Percentiles rank a stretch among this genome's conserved stretches.
These are phyloP conservation scores for Dufourea novaeangliae DNA, from an alignment of 1,140 invertebrate species.

Conservation along the genomic window DNA sequence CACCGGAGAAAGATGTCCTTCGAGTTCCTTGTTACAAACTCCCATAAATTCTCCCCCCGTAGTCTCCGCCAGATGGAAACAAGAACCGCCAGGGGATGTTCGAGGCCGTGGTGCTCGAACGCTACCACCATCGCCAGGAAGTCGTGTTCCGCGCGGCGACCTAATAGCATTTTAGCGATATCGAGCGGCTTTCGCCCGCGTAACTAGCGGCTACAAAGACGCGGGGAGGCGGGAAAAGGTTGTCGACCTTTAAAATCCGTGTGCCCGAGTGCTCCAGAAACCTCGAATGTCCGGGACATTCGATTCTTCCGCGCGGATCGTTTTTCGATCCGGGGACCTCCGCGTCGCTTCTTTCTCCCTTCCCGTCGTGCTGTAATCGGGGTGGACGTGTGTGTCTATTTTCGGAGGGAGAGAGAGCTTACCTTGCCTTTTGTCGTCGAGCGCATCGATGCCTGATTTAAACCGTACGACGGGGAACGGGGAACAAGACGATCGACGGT, in stretches of 20 bases:
- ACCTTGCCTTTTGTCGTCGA: slow-evolving; percentile 6
- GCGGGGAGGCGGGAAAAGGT: slow-evolving; percentile 50
- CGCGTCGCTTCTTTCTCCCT: background rate
- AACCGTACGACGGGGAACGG: background rate
- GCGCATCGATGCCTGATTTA: background rate
- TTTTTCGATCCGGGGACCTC: background rate
- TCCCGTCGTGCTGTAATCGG: too few species aligned
- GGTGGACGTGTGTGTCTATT: slow-evolving; percentile 21
- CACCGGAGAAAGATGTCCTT: background rate
- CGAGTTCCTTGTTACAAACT: background rate
- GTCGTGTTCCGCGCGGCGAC: slow-evolving; percentile 51
- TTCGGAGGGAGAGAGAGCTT: slow-evolving; percentile 4
- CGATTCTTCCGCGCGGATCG: background rate
- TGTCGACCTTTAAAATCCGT: slow-evolving; percentile 61
- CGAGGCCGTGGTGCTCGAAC: background rate
- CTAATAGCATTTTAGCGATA: slow-evolving; percentile 67
- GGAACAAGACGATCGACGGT: background rate
- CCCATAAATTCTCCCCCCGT: background rate
- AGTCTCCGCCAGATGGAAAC: background rate
- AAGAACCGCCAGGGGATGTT: background rate
- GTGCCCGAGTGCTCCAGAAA: slow-evolving; percentile 66
- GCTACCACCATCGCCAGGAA: slow-evolving; percentile 45
- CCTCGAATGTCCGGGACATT: slow-evolving; percentile 37
- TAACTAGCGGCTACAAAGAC: slow-evolving; percentile 35
- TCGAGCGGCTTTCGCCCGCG: slow-evolving; percentile 50